phyloP scores from a whole-genome alignment of 2,888 invertebrate species.

The Diarsia dahlii region DNA sequence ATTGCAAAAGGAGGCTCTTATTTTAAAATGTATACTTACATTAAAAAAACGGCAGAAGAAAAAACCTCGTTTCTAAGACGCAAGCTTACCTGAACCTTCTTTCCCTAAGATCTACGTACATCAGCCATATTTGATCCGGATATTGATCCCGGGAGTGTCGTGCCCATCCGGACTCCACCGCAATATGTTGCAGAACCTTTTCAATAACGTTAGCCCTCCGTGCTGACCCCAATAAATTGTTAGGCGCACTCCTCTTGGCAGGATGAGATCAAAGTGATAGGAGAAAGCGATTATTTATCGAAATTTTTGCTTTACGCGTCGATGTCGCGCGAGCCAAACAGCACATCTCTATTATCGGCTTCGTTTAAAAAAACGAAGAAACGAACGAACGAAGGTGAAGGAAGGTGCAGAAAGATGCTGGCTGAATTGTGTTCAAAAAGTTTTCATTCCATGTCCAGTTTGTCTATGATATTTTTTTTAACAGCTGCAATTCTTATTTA shows the following conservation, averaged over 20 bases:
- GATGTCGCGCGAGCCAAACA: background rate
- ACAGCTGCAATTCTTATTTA: background rate
- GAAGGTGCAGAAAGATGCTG: background rate
- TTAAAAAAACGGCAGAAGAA: background rate
- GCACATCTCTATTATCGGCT: background rate
- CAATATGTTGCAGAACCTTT: conserved; percentile 72
- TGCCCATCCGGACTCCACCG: conserved; percentile 64
- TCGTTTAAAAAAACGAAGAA: background rate
- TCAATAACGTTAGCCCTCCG: conserved; percentile 68
- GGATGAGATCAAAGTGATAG: conserved; percentile 18
- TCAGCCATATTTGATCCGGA: conserved; percentile 66
- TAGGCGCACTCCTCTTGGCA: conserved; percentile 64
- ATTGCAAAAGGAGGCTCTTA: background rate
- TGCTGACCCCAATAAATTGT: conserved; percentile 77
- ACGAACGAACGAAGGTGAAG: too few species aligned
- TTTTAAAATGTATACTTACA: background rate
- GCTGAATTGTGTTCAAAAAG: background rate
- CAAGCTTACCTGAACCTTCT: conserved; percentile 20
- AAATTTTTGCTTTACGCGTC: background rate
- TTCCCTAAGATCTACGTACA: conserved; percentile 36
- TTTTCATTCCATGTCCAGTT: background rate
- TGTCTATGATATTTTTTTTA: background rate
- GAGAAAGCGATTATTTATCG: conserved; percentile 30
- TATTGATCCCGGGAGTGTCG: conserved; percentile 75
- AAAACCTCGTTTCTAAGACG: background rate